phyloP scores from a whole-genome alignment of 2,113 vertebrate genomes.

The Myotis brandtii region DNA sequence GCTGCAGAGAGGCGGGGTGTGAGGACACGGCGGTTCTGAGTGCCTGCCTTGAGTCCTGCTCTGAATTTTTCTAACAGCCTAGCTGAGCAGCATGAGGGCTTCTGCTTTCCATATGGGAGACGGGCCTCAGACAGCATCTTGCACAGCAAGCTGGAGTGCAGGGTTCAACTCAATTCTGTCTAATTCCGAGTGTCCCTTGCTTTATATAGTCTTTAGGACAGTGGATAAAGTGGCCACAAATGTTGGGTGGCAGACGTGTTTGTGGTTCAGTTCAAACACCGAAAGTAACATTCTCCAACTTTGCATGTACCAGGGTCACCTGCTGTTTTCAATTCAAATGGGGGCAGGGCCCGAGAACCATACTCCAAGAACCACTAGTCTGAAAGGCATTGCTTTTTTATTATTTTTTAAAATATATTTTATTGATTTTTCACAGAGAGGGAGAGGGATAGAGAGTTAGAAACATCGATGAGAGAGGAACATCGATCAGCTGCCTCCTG shows the following conservation, averaged over 20 bases:
- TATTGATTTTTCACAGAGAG: too few species aligned
- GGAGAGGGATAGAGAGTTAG: too few species aligned
- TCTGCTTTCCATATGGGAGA: not conserved
- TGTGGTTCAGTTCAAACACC: not conserved
- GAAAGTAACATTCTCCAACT: not conserved
- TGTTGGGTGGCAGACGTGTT: not conserved
- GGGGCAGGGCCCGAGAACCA: too few species aligned
- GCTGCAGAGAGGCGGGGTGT: rapidly evolving
- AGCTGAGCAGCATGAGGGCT: not conserved
- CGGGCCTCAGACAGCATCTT: not conserved
- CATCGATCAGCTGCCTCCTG: too few species aligned
- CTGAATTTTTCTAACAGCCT: not conserved
- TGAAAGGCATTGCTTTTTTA: not conserved
- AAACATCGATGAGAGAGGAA: too few species aligned
- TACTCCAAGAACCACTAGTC: not conserved
- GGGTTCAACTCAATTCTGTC: not conserved
- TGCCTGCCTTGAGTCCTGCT: rapidly evolving
- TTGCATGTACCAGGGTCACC: not conserved
- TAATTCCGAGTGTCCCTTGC: not conserved
- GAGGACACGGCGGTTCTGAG: rapidly evolving
- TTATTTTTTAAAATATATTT: too few species aligned
- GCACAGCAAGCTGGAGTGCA: not conserved
- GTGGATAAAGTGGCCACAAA: not conserved
- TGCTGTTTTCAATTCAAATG: not conserved
- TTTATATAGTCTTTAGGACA: not conserved